phyloP scores from a whole-genome alignment of 2,888 invertebrate species.

The Chesias legatella region DNA sequence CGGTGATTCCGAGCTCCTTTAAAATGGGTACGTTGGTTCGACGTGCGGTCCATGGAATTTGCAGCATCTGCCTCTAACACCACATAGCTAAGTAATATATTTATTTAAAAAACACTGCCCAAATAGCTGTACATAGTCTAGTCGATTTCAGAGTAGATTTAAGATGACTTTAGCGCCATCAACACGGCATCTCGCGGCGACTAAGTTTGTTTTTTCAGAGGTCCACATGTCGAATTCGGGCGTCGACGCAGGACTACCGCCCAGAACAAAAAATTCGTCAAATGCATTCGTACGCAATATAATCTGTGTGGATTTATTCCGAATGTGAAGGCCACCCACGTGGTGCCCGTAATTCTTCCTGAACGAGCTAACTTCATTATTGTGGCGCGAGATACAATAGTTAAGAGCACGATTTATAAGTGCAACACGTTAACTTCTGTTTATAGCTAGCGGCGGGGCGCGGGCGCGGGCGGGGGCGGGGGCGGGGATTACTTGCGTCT shows the following conservation, averaged over 20 bases:
- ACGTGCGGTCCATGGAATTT: no score
- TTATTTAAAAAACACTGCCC: no score
- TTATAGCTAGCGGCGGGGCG: slow-evolving; percentile 73
- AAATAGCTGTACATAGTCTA: no score
- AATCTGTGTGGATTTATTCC: slow-evolving; percentile 71
- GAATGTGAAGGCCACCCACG: slow-evolving; percentile 73
- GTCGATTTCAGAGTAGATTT: no score
- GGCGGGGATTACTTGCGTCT: slow-evolving; percentile 74
- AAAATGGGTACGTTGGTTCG: no score
- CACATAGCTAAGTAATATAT: no score
- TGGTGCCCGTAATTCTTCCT: slow-evolving; percentile 75
- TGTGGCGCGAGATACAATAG: slow-evolving; percentile 80
- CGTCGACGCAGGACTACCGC: slow-evolving; percentile 57
- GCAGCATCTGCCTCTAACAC: no score
- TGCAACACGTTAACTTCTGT: slow-evolving; percentile 80
- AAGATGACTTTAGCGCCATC: no score
- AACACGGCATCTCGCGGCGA: slow-evolving; percentile 12
- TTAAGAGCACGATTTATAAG: slow-evolving; percentile 80
- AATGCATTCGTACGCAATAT: slow-evolving; percentile 67
- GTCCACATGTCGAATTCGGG: slow-evolving; percentile 52
- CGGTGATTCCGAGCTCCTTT: no score
- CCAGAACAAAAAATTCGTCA: slow-evolving; percentile 65
- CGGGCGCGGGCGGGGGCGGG: slow-evolving; percentile 68
- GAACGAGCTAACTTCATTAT: slow-evolving; percentile 80
- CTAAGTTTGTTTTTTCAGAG: slow-evolving; percentile 69